Evolutionary conservation across 2,113 vertebrate genomes (phyloP), one percentile per base, ranked within the genome.

Genomic region (Tamias sibiricus): DNA sequence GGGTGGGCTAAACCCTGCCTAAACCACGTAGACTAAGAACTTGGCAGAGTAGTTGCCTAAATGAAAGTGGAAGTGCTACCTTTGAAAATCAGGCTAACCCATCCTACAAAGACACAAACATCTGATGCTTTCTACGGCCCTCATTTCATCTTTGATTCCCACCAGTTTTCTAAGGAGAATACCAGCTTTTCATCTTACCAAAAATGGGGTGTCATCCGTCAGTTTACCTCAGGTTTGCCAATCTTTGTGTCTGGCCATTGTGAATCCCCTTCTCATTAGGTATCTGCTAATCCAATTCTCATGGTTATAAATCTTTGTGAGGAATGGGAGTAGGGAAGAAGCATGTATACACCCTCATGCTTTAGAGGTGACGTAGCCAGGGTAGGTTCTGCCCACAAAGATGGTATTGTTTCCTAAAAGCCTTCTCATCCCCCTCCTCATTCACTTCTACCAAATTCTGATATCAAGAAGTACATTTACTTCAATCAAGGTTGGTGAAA

Each of bases 381-480:
- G 66, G 37, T 2, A 35, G 40, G 30, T 44, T 44, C 68, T 72
- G 14, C 13, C 44, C 26, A 13, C 0, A 54, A 14, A 87, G 52
- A 59, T 3, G 30, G 49, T 8, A 28, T 52, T 54, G 26, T 81
- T 37, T 80, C 74, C 35, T 30, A 81, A 77, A 22, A 20, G 6
- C 47, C 57, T 71, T 35, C 35, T n/a, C 17, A 6, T 59, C 57
- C 26, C 72, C 47, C 11, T 75, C 4, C 47, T n/a, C 40, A 20
- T 6, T 30, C 68, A 72, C 76, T 52, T 54, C 77, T 32, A 16
- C 87, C 71, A 83, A 37, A 24, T 71, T 64, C 57, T 90, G 87
- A 74, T 54, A 89, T 91, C 62, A 91, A 49, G 57, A 92, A 77
- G 40, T 90, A 66, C 64, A 37, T 92, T 88, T 74, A 57, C n/a